Evolutionary conservation across 2,113 vertebrate genomes (phyloP), one percentile per base, ranked within the genome.

Genomic region (Eira barbara): DNA sequence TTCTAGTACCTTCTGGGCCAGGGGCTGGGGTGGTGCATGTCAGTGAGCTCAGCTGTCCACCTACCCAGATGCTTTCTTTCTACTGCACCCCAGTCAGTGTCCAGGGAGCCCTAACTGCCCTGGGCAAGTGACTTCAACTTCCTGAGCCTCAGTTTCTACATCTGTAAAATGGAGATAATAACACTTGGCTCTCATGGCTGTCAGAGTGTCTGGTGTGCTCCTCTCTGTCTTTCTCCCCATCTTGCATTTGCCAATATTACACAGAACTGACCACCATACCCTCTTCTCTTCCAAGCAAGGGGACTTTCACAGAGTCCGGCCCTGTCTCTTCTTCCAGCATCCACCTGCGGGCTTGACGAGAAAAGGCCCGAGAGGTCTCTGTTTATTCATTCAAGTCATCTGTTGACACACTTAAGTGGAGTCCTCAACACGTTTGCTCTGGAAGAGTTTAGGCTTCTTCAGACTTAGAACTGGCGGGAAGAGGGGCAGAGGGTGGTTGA

Each of bases 111-210:
- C 10, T 8, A n/a, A 49, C 12, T 59, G 25, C 65, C 55, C 57
- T 81, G 57, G 57, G 78, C 42, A n/a, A 57, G 31, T 88, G 93
- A 91, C 63, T 80, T 85, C 94, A 93, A 23, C 76, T 79, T 93
- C 89, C 47, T 25, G 34, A 88, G 42, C 49, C 73, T 87, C 59
- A 31, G 76, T 85, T 52, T 96, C 71, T 76, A 79, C 81, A 45
- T 80, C 89, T 87, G 73, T 74, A 17, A 83, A 87, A 63, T 87
- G 80, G 39, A 36, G 23, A 52, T 55, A n/a, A 65, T 61, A 42
- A 45, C 15, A 47, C 2, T 25, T 79, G 57, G 71, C 71, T 89
- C 65, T 85, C 39, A 17, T 0, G 2, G 23, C 73, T 52, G 55
- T 36, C 36, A 79, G 59, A 84, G 29, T 18, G 36, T 27, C 25